These are phyloP conservation scores for Cerceris ruficornis DNA, from an alignment of 2,888 invertebrate species.

Conservation along the genomic window DNA sequence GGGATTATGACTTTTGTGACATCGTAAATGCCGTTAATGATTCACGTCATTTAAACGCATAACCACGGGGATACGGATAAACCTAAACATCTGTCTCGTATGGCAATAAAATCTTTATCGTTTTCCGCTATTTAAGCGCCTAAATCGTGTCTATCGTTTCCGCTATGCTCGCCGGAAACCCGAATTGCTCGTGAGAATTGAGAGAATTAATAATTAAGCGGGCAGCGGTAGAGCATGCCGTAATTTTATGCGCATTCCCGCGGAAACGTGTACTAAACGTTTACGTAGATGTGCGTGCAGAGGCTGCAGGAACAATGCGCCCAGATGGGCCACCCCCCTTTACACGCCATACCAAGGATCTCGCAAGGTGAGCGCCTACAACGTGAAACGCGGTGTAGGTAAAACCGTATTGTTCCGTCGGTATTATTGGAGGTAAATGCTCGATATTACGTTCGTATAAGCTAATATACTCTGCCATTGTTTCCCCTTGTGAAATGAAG, in stretches of 20 bases:
- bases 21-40: too few species aligned
- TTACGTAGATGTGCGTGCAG: slow-evolving; percentile 16
- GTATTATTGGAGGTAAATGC: slow-evolving; percentile 68
- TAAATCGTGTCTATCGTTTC: slow-evolving; percentile 35
- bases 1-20: too few species aligned
- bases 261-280: slow-evolving; percentile 6
- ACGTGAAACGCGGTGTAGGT: slow-evolving; percentile 33
- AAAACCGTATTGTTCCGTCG: slow-evolving; percentile 61
- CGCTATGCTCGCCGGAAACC: slow-evolving; percentile 17
- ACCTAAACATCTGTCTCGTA: background rate
- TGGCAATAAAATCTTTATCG: slow-evolving; percentile 3
- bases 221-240: slow-evolving; percentile 12
- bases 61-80: background rate
- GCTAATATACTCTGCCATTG: slow-evolving; percentile 51
- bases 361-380: slow-evolving; percentile 43
- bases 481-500: background rate
- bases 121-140: slow-evolving; percentile 24
- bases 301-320: slow-evolving; percentile 14
- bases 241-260: slow-evolving; percentile 55
- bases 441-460: slow-evolving; percentile 60
- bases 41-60: too few species aligned
- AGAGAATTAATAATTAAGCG: slow-evolving; percentile 54
- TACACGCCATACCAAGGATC: slow-evolving; percentile 9
- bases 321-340: background rate
- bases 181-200: slow-evolving; percentile 37